These are phyloP conservation scores for Rhingia campestris DNA, from an alignment of 2,888 invertebrate genomes.

Conservation along the genomic window DNA sequence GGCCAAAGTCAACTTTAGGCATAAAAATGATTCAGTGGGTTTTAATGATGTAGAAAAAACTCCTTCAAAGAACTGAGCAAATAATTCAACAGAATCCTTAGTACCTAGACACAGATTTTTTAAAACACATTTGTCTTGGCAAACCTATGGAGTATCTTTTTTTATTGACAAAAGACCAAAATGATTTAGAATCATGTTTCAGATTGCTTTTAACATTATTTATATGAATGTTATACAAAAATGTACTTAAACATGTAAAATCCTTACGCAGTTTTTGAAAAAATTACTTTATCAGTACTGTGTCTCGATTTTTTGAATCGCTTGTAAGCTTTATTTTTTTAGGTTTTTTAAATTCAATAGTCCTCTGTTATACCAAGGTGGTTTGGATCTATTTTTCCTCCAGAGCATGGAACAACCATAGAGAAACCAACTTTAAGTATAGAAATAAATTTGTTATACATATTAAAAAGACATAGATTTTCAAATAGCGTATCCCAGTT, in stretches of 20 bases:
- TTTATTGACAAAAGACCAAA: slow-evolving; percentile 3
- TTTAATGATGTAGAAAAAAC: background rate
- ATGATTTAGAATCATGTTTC: slow-evolving; percentile 1
- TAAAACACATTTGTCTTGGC: background rate
- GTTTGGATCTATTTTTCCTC: background rate
- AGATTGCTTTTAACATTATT: background rate
- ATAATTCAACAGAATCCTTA: background rate
- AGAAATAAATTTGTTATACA: background rate
- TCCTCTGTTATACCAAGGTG: background rate
- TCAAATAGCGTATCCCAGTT: slow-evolving; percentile 15
- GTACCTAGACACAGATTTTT: background rate
- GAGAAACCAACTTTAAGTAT: background rate
- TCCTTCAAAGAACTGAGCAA: background rate
- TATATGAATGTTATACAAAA: background rate
- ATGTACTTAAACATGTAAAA: slow-evolving; percentile 2
- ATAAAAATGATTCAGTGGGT: background rate
- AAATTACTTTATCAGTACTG: background rate
- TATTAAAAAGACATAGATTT: slow-evolving; percentile 10
- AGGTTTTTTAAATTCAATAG: slow-evolving; percentile 11
- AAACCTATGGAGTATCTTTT: background rate
- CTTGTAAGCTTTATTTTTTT: slow-evolving; percentile 15
- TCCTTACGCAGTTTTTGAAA: slow-evolving; percentile 6
- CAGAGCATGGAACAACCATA: background rate
- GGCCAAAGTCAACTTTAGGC: slow-evolving; percentile 8
- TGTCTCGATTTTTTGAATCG: background rate